These are phyloP conservation scores for Lates japonicus DNA, from an alignment of 2,797 vertebrate genomes.

Conservation along the genomic window DNA sequence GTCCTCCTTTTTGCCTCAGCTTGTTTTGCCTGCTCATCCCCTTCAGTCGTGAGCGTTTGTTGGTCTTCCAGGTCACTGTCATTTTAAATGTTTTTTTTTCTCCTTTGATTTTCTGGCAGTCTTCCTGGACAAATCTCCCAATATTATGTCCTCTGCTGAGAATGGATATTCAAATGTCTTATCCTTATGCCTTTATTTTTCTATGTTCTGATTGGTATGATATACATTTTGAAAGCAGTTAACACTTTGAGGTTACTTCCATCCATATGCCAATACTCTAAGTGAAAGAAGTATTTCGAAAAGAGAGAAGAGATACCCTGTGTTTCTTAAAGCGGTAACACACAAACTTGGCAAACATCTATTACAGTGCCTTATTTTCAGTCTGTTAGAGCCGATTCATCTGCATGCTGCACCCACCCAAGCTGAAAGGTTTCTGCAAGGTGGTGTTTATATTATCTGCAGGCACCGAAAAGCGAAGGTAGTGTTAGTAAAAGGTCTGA, in stretches of 20 bases:
- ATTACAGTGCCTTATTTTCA: not conserved
- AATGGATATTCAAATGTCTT: conserved; percentile 33
- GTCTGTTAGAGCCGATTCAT: conserved; percentile 9
- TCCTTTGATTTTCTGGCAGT: conserved; percentile 5
- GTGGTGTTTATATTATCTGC: conserved; percentile 28
- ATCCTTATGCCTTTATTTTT: conserved; percentile 10
- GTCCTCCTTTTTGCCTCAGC: conserved; percentile 46
- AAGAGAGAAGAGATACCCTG: not conserved
- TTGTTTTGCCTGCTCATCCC: conserved; percentile 42
- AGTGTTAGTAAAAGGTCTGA: conserved; percentile 4
- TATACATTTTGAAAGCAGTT: conserved; percentile 47
- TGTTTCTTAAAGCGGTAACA: not conserved
- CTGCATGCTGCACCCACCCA: conserved; percentile 1
- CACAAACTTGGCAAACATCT: not conserved
- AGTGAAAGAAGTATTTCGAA: not conserved
- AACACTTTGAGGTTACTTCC: not conserved
- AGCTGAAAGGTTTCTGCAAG: not conserved
- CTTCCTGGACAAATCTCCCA: conserved; percentile 12
- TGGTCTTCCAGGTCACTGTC: conserved; percentile 36
- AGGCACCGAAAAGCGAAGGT: conserved; percentile 7
- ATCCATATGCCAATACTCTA: too few species aligned
- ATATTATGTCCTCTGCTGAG: conserved; percentile 11
- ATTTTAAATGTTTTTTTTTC: conserved; percentile 1
- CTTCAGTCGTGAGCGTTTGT: conserved; percentile 28
- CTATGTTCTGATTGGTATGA: conserved; percentile 1